Evolutionary conservation across 1,140 invertebrate species (phyloP), one percentile per base, ranked within the genome.

Genomic region (Propsilocerus akamusi): DNA sequence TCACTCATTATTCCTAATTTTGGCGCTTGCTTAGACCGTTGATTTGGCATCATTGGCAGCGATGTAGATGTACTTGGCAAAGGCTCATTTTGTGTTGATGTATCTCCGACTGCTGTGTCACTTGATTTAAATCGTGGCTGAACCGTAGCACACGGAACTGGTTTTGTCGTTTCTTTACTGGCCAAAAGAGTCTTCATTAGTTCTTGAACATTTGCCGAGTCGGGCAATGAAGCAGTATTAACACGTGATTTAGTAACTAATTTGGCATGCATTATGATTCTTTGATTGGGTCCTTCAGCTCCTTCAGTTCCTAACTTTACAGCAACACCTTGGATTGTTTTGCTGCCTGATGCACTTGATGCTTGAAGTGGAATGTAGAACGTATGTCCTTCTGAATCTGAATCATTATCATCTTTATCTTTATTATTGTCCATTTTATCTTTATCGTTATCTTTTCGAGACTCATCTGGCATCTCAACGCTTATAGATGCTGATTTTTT

Each of bases 301-400:
- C 75, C 76, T 54, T 80, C 74, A 0, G 75, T 74, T 10, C 74
- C 77, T 20, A 81, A 58, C 57, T 81, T 80, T 0, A 62, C 57
- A 2, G 77, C 76, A 0, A 81, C 77, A 2, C 77, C 78, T 54
- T 80, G 76, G 50, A 80, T 78, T 26, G 69, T 62, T 50, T 56
- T 57, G 50, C 62, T 68, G 20, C 62, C 65, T 0, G 65, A 70
- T 11, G 66, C 68, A 14, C 64, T 64, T 3, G 68, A 68, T 0
- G 70, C 67, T 57, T 78, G 75, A 2, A 80, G 54, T 0, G 80
- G 80, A 59, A 81, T 79, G 52, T 81, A 81, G 59, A 82, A 81
- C n/a, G 78, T 64, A 41, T 78, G 75, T 12, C 75, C 73, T 46
- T 66, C 64, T 3, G 62, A 60, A 51, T 67, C 63, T 1, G 63